Base-by-base conservation (phyloP, 2,113 vertebrate genomes). In the Xiphias gladius region DNA sequence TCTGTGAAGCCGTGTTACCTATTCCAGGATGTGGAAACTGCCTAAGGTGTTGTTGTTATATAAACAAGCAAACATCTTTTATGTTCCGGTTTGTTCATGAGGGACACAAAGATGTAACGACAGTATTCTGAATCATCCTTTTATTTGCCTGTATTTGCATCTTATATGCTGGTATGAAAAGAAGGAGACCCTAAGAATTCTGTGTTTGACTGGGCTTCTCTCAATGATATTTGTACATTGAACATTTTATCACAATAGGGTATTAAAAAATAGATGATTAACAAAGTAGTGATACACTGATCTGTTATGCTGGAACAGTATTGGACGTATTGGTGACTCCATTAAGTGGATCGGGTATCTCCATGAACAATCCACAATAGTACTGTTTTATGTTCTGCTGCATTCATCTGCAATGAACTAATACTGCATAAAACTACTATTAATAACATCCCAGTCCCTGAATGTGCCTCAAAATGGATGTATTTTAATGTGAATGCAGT, bases 1-100 rank as follows among this genome's bases (percentile, higher is more conserved):
- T 26, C 22, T 12, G 0, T 58, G 75, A 37, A 82, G 62, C 68
- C 9, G 20, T 24, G 58, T 70, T 75, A 65, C 66, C 68, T 59
- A 39, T 75, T 77, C 22, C 73, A 80, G 62, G 39, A 82, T 76
- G 64, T 52, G 24, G 62, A 82, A 76, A 72, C 17, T 12, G 82
- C 73, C 86, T 58, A 0, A 46, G 82, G 88, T 85, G 28, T 54
- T 67, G 54, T 68, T 71, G 41, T 39, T 24, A n/a, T 32, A 70
- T 57, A 77, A 84, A 81, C 59, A 72, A n/a, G 46, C 22, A 54
- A 65, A 57, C 50, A 32, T 70, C n/a, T 84, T 22, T 61, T 67
- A 32, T 76, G 12, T 76, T 66, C 22, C 1, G 2, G 9, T 64
- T 52, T 62, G 39, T 68, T 89, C 5, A 68, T 65, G 26, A 39